These are phyloP conservation scores for Enteromius viviparus DNA, from an alignment of 2,797 vertebrate species.

Conservation along the genomic window DNA sequence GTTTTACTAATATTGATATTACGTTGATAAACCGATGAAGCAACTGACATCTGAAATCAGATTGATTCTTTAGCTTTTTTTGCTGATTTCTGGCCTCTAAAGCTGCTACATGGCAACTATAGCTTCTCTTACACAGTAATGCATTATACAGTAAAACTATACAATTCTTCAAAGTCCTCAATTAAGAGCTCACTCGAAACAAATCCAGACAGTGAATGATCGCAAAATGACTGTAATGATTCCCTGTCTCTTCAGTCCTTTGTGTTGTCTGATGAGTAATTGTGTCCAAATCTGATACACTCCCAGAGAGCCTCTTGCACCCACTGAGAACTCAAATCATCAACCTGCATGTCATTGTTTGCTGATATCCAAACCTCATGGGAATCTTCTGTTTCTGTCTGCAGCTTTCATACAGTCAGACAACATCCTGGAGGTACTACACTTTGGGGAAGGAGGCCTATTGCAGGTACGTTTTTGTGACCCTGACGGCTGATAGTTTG, in stretches of 20 bases:
- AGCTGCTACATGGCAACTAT: neutral
- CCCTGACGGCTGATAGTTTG: neutral
- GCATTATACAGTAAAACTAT: neutral
- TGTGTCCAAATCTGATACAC: slow-evolving; percentile 48
- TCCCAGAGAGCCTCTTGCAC: slow-evolving; percentile 23
- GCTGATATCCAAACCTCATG: slow-evolving; percentile 51
- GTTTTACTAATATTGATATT: neutral
- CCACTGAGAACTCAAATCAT: slow-evolving; percentile 38
- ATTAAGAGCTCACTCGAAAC: neutral
- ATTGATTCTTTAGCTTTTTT: neutral
- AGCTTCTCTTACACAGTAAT: neutral
- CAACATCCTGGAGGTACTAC: slow-evolving; percentile 96
- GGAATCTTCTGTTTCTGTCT: slow-evolving; percentile 56
- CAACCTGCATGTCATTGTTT: slow-evolving; percentile 43
- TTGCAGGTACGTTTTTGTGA: slow-evolving; percentile 83
- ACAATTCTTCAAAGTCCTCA: slow-evolving; percentile 1
- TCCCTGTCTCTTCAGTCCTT: slow-evolving; percentile 21
- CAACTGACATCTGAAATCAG: neutral
- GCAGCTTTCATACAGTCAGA: slow-evolving; percentile 97
- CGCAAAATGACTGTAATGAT: slow-evolving; percentile 30
- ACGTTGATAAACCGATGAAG: neutral
- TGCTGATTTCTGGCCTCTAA: slow-evolving; percentile 3
- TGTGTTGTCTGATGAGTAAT: slow-evolving; percentile 41
- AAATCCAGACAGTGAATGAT: slow-evolving; percentile 15
- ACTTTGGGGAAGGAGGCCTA: slow-evolving; percentile 93